These are phyloP conservation scores for Pharmacophagus antenor DNA, from an alignment of 2,888 invertebrate species.

Conservation along the genomic window DNA sequence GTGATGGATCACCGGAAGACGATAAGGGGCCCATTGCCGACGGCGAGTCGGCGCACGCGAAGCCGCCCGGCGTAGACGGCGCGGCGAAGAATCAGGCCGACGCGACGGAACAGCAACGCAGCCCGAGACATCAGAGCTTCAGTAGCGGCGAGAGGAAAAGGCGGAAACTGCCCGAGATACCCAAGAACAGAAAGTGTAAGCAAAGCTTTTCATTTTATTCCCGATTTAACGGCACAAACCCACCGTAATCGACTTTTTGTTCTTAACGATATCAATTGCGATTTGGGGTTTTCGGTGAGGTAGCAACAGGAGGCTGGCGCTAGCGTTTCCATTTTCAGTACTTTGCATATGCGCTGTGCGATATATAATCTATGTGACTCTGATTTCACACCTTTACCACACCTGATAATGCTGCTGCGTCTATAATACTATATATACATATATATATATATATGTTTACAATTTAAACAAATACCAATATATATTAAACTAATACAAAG, in stretches of 20 bases:
- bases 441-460: no score
- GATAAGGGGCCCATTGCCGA: slow-evolving; percentile 81
- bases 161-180: slow-evolving; percentile 93
- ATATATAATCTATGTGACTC: slow-evolving; percentile 22
- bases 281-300: neutral
- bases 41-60: slow-evolving; percentile 56
- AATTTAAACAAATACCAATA: no score
- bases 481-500: no score
- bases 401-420: neutral
- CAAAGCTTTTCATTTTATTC: slow-evolving; percentile 29
- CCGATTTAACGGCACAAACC: no score
- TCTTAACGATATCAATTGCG: neutral
- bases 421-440: no score
- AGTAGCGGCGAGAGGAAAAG: slow-evolving; percentile 84
- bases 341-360: slow-evolving; percentile 48
- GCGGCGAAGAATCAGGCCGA: slow-evolving; percentile 55
- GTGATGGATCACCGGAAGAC: slow-evolving; percentile 85
- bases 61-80: slow-evolving; percentile 42
- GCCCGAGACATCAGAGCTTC: slow-evolving; percentile 64
- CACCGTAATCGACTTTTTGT: no score
- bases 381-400: neutral
- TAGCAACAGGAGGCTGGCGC: slow-evolving; percentile 24
- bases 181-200: slow-evolving; percentile 93
- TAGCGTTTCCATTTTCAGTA: slow-evolving; percentile 31
- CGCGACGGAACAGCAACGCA: slow-evolving; percentile 53